A percentile compares a stretch with the other conserved stretches of the same genome.
Conservation (phyloP, 2,113 vertebrate genomes). For the Thymallus thymallus region DNA sequence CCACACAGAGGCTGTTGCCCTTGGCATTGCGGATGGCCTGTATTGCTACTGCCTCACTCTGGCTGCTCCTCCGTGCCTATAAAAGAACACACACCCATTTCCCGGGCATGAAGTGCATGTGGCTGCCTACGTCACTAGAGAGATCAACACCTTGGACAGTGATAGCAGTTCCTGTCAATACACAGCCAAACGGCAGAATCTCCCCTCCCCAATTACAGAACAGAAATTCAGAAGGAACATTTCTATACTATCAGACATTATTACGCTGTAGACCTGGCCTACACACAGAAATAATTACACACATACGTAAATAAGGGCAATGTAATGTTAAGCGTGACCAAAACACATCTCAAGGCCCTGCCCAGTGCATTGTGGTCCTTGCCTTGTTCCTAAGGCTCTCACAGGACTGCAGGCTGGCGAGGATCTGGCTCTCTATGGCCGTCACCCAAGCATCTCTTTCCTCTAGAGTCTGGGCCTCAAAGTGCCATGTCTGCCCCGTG, state of each 20-base stretch:
- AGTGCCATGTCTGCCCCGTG: conserved; percentile 96
- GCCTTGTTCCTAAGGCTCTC: conserved; percentile 97
- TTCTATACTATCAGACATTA: too few relatives aligned
- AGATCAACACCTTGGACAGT: too few relatives aligned
- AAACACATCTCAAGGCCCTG: not conserved
- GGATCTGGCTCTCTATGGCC: conserved; percentile 95
- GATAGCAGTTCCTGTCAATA: not conserved
- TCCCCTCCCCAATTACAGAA: too few relatives aligned
- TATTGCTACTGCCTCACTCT: conserved; percentile 93
- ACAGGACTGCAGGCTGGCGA: conserved; percentile 93
- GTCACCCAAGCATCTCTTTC: conserved; percentile 93
- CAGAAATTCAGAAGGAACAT: too few relatives aligned
- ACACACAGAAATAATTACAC: conserved; percentile 11
- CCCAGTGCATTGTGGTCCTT: conserved; percentile 3
- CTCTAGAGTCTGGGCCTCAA: conserved; percentile 89
- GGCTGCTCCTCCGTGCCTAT: conserved; percentile 89
- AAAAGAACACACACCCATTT: not conserved
- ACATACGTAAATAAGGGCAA: not conserved
- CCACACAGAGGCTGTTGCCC: conserved; percentile 92
- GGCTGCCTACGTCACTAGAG: too few relatives aligned
- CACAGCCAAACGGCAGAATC: not conserved
- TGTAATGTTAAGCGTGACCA: too few relatives aligned
- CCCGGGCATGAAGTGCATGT: not conserved
- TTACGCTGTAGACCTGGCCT: not conserved
- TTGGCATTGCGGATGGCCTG: conserved; percentile 92